These are phyloP conservation scores for Myotis brandtii DNA, from an alignment of 2,113 vertebrate genomes.

Conservation along the genomic window DNA sequence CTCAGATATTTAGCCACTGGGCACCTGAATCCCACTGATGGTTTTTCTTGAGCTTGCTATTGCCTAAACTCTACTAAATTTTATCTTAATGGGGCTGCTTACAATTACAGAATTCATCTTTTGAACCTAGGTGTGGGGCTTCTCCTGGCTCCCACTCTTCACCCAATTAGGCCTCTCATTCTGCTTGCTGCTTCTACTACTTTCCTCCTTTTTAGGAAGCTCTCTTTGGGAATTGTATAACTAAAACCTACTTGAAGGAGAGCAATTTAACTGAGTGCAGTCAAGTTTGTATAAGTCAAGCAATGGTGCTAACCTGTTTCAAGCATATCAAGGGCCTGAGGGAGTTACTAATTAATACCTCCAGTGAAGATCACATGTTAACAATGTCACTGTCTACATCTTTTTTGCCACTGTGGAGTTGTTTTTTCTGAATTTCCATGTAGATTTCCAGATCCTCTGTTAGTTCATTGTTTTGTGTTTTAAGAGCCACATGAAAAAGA, in stretches of 20 bases:
- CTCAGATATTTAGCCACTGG: neutral
- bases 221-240: neutral
- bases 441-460: conserved; percentile 39
- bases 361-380: conserved; percentile 35
- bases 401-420: neutral
- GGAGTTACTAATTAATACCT: conserved; percentile 58
- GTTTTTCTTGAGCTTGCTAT: conserved; percentile 39
- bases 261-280: conserved; percentile 28
- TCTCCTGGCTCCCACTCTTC: neutral
- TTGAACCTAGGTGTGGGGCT: conserved; percentile 2
- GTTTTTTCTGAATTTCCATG: conserved; percentile 47
- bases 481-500: conserved; percentile 50
- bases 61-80: conserved; percentile 17
- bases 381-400: neutral
- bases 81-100: conserved; percentile 16
- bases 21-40: neutral
- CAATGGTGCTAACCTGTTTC: conserved; percentile 32
- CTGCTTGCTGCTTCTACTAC: neutral
- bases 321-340: neutral
- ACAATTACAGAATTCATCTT: conserved; percentile 41
- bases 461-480: conserved; percentile 23
- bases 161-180: neutral
- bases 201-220: conserved; percentile 2
- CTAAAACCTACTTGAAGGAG: neutral
- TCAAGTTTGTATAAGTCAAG: conserved; percentile 37